Conservation (phyloP, 1,140 invertebrate genomes). For the Ostrea denselamellosa region DNA sequence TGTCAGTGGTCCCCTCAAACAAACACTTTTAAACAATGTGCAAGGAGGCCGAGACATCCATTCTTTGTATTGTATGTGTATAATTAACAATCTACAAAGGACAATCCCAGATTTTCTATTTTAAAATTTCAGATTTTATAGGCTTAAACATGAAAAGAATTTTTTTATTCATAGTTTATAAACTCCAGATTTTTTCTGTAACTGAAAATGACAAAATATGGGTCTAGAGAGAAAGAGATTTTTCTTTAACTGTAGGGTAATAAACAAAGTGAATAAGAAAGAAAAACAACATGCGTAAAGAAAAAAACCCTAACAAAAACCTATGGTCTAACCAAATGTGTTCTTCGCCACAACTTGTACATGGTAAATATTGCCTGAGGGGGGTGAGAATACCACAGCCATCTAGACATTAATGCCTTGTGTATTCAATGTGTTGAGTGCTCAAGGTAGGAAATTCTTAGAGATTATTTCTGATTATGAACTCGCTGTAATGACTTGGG, state of each 20-base stretch:
- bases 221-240: neutral
- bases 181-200: no score
- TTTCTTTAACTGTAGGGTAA: neutral
- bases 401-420: neutral
- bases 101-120: conserved; percentile 13
- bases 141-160: no score
- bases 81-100: neutral
- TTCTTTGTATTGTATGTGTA: neutral
- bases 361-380: conserved; percentile 25
- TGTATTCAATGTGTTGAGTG: conserved; percentile 24
- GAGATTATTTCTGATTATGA: neutral
- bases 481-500: neutral
- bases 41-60: neutral
- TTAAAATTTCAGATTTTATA: no score
- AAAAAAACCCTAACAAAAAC: neutral
- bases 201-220: neutral
- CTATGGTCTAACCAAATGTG: neutral
- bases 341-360: conserved; percentile 16
- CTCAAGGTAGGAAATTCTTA: neutral
- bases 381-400: neutral
- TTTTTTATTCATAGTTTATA: no score
- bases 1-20: neutral
- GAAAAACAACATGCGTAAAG: neutral
- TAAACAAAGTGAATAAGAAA: neutral
- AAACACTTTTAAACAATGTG: neutral